Evolutionary conservation across 2,113 vertebrate species (phyloP).

Genomic region (Carlito syrichta): DNA sequence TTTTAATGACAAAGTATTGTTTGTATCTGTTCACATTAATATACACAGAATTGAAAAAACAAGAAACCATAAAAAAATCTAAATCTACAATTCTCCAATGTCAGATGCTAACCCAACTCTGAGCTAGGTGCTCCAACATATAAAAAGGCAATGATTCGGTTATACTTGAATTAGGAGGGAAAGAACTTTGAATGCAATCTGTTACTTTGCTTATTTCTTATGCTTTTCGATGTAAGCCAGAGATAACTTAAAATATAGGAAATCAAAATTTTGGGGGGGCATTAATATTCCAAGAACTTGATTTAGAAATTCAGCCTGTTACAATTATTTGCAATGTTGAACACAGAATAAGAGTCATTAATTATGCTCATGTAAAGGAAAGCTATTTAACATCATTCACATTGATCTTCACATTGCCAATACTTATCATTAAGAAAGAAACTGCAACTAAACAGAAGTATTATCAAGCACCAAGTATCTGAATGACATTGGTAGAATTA

Average conservation of each 20-base stretch:
- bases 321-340: conserved; percentile 9
- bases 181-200: conserved; percentile 44
- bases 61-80: not conserved
- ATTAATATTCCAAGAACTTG: conserved; percentile 55
- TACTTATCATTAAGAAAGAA: not conserved
- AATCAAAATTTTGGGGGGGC: conserved; percentile 62
- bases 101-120: not conserved
- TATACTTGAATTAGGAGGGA: not conserved
- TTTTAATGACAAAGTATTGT: not conserved
- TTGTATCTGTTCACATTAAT: not conserved
- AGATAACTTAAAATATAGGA: conserved; percentile 74
- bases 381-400: conserved; percentile 35
- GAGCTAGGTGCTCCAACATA: not conserved
- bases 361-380: conserved; percentile 43
- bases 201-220: conserved; percentile 66
- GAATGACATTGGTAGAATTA: not conserved
- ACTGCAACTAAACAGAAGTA: not conserved
- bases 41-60: not conserved
- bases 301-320: conserved; percentile 44
- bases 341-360: conserved; percentile 53
- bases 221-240: conserved; percentile 33
- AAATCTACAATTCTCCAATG: not conserved
- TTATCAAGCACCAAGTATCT: not conserved
- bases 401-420: not conserved
- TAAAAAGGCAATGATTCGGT: not conserved